Percentiles rank a stretch among this genome's conserved stretches.
These are phyloP conservation scores for Stenodera caucasica DNA, from an alignment of 2,888 invertebrate genomes.

Conservation along the genomic window DNA sequence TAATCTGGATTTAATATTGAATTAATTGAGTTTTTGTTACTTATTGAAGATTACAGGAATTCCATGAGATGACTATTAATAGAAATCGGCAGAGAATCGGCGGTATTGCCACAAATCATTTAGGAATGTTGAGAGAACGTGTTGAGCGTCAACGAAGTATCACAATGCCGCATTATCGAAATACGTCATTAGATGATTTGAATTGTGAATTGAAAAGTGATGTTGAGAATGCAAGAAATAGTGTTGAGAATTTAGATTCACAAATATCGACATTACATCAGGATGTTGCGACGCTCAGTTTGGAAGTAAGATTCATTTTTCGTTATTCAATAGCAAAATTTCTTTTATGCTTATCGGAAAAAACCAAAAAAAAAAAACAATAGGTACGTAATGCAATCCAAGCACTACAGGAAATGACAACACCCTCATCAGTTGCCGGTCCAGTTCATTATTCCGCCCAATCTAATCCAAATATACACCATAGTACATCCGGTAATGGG, in stretches of 20 bases:
- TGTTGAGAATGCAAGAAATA: constrained; percentile 50
- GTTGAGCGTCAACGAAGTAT: constrained; percentile 71
- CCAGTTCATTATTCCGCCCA: constrained; percentile 68
- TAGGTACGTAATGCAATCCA: constrained; percentile 82
- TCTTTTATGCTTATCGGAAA: background rate
- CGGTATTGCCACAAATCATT: constrained; percentile 52
- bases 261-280: constrained; percentile 82
- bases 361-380: background rate
- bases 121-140: constrained; percentile 63
- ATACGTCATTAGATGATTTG: constrained; percentile 65
- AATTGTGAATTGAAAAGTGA: constrained; percentile 58
- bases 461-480: constrained; percentile 71
- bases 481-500: constrained; percentile 51
- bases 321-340: background rate
- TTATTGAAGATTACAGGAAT: constrained; percentile 48
- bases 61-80: constrained; percentile 42
- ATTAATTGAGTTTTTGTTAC: constrained; percentile 6
- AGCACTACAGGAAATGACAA: constrained; percentile 79
- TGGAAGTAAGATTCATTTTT: constrained; percentile 62
- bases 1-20: background rate
- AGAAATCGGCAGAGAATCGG: constrained; percentile 45
- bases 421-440: constrained; percentile 56
- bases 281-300: constrained; percentile 82
- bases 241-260: constrained; percentile 75
- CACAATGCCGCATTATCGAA: constrained; percentile 58